phyloP scores from a whole-genome alignment of 2,888 invertebrate genomes.

The Apodemia zela region DNA sequence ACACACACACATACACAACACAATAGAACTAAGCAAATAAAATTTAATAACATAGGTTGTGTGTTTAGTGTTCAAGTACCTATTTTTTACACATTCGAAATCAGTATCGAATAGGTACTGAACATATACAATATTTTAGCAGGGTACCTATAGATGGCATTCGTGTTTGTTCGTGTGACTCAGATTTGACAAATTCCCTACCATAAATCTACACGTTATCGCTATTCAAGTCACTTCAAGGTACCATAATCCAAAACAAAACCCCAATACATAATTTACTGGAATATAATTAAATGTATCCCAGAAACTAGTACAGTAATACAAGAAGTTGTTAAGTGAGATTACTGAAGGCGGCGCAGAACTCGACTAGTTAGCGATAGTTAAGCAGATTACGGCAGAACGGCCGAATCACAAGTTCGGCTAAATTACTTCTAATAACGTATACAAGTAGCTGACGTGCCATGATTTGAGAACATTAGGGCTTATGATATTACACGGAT shows the following conservation, averaged over 20 bases:
- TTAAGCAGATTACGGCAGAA: slow-evolving; percentile 2
- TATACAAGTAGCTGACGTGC: slow-evolving; percentile 1
- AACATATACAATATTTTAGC: too few species aligned
- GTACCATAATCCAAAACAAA: background rate
- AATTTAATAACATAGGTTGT: too few species aligned
- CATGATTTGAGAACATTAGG: background rate
- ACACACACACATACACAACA: too few species aligned
- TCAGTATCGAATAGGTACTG: too few species aligned
- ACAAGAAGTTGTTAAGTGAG: slow-evolving; percentile 4
- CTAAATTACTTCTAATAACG: background rate
- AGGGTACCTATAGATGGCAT: too few species aligned
- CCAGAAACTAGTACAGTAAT: background rate
- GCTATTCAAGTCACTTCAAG: too few species aligned
- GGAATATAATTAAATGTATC: background rate
- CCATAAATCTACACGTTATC: too few species aligned
- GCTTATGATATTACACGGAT: background rate
- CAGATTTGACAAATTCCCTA: too few species aligned
- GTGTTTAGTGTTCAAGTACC: too few species aligned
- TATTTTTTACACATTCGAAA: too few species aligned
- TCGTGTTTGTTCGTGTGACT: too few species aligned
- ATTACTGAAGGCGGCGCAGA: background rate
- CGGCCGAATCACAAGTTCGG: background rate
- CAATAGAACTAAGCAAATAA: too few species aligned
- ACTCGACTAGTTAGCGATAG: slow-evolving; percentile 5
- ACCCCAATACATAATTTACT: background rate